A percentile compares a stretch with the other conserved stretches of the same genome.
These are phyloP conservation scores for Anser brachyrhynchus DNA, from an alignment of 2,113 vertebrate genomes.

Conservation along the genomic window DNA sequence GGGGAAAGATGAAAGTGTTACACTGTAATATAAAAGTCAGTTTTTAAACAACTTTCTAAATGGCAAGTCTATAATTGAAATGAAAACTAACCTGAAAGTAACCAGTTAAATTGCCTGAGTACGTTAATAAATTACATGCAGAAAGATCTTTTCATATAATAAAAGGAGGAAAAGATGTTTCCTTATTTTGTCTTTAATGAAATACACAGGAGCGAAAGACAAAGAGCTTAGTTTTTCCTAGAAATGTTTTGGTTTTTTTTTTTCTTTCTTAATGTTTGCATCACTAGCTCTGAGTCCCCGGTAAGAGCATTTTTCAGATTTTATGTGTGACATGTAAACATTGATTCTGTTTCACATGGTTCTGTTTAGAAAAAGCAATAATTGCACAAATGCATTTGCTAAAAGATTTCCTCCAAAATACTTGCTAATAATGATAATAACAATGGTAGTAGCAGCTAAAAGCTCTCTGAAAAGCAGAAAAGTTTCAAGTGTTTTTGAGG, in stretches of 20 bases:
- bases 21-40: too few species aligned
- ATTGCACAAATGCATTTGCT: conserved; percentile 1
- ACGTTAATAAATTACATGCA: fast-evolving
- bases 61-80: background rate
- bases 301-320: background rate
- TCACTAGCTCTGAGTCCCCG: background rate
- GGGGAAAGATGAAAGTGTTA: background rate
- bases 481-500: background rate
- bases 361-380: background rate
- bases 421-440: background rate
- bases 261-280: background rate
- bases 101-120: background rate
- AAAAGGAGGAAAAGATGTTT: background rate
- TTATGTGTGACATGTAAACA: background rate
- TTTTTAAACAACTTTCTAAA: background rate
- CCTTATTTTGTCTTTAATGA: background rate
- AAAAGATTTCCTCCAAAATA: background rate
- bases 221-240: background rate
- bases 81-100: background rate
- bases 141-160: fast-evolving
- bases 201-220: background rate
- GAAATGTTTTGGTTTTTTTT: background rate
- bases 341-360: background rate
- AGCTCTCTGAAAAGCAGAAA: background rate
- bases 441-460: background rate